Evolutionary conservation across 2,888 invertebrate species (phyloP).

Genomic region (Philonicus albiceps): DNA sequence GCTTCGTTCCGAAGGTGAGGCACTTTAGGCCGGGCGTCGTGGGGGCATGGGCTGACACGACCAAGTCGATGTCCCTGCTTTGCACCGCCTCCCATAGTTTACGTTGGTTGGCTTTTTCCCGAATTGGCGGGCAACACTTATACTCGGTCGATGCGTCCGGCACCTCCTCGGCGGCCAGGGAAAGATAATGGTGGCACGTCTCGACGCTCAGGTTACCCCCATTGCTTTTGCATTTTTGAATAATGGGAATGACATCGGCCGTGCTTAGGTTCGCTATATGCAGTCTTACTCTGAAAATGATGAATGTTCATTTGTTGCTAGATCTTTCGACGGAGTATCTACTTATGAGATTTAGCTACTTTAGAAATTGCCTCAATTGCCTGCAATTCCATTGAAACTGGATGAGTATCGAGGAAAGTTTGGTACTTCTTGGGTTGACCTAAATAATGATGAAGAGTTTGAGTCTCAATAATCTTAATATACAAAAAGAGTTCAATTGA

Average conservation of each 20-base stretch:
- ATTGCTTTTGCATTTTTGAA: conserved; percentile 64
- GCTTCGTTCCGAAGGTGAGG: conserved; percentile 59
- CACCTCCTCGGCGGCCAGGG: conserved; percentile 70
- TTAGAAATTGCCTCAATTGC: conserved; percentile 70
- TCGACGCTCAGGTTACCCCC: conserved; percentile 72
- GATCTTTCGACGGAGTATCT: neutral
- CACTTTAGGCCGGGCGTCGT: conserved; percentile 72
- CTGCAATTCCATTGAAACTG: conserved; percentile 72
- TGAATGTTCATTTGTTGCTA: neutral
- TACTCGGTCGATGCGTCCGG: conserved; percentile 72
- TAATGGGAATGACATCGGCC: conserved; percentile 68
- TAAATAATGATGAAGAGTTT: neutral
- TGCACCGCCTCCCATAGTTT: conserved; percentile 71
- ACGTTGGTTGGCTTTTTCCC: conserved; percentile 70
- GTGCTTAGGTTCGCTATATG: conserved; percentile 77
- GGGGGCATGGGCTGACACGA: conserved; percentile 75
- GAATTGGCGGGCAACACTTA: conserved; percentile 78
- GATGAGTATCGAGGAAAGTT: conserved; percentile 72
- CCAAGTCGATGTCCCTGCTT: conserved; percentile 68
- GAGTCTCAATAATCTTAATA: neutral
- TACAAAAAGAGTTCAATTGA: no score
- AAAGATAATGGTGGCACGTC: conserved; percentile 78
- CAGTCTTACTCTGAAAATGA: conserved; percentile 66
- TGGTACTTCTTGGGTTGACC: conserved; percentile 69
- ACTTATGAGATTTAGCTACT: conserved; percentile 61